Percentiles rank a stretch among this genome's conserved stretches.
phyloP scores from a whole-genome alignment of 2,888 invertebrate genomes.

The Drosophila borborema region DNA sequence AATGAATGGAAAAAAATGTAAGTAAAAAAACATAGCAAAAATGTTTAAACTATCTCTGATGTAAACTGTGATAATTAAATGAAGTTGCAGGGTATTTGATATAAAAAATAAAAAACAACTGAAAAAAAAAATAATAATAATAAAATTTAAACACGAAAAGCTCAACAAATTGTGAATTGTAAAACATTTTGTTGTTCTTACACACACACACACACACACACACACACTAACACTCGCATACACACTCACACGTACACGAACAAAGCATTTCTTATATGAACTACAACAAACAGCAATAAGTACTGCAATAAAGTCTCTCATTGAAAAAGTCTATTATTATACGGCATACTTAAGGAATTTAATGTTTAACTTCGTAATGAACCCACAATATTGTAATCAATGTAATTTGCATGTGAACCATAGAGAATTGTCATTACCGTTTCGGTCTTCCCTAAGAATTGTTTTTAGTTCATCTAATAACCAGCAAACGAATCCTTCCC shows the following conservation, averaged over 20 bases:
- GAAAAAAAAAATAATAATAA: constrained; percentile 35
- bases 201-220: constrained; percentile 13
- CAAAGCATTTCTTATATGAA: constrained; percentile 8
- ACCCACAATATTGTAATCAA: constrained; percentile 43
- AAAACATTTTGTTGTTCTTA: constrained; percentile 41
- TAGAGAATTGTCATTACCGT: constrained; percentile 36
- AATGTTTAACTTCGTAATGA: constrained; percentile 21
- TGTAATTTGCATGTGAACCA: constrained; percentile 35
- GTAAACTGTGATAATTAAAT: constrained; percentile 84
- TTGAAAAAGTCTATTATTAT: constrained; percentile 31
- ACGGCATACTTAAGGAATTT: constrained; percentile 31
- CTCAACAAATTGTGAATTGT: constrained; percentile 61
- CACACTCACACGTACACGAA: constrained; percentile 17
- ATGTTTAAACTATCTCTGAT: constrained; percentile 83
- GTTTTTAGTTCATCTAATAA: constrained; percentile 14
- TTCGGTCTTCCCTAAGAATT: constrained; percentile 49
- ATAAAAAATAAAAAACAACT: constrained; percentile 57
- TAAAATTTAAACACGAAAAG: constrained; percentile 33
- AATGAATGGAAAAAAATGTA: constrained; percentile 27
- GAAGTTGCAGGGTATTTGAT: constrained; percentile 84
- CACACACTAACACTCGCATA: constrained; percentile 16
- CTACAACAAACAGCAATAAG: constrained; percentile 58
- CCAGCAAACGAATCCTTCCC: constrained; percentile 65
- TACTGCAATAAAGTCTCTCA: constrained; percentile 65
- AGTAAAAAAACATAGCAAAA: constrained; percentile 36